These are phyloP conservation scores for Coilia nasus DNA, from an alignment of 2,797 vertebrate genomes.

Conservation along the genomic window DNA sequence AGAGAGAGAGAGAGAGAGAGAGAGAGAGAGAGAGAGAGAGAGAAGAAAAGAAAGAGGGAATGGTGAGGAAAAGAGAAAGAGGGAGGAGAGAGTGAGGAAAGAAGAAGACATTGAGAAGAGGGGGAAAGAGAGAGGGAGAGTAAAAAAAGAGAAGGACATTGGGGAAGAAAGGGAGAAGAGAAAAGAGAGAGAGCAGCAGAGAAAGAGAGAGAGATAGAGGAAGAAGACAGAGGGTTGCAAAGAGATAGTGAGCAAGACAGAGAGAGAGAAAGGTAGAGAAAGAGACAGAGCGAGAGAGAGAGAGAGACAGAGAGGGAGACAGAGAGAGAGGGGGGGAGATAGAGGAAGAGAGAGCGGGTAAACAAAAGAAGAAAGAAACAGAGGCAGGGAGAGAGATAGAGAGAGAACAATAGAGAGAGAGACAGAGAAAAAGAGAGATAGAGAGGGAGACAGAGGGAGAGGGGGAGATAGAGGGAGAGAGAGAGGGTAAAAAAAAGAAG, in stretches of 20 bases:
- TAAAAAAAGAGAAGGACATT: background rate
- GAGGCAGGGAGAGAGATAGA: too few species aligned
- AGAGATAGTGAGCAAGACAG: too few species aligned
- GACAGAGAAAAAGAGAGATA: too few species aligned
- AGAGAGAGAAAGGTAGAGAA: background rate
- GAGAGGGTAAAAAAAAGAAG: too few species aligned
- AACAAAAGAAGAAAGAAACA: too few species aligned
- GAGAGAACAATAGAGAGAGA: too few species aligned
- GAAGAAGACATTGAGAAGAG: background rate
- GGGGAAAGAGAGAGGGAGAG: background rate
- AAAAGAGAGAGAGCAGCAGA: background rate
- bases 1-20: conserved; percentile 35
- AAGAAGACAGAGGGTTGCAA: background rate
- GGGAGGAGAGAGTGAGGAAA: background rate
- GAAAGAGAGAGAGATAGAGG: background rate
- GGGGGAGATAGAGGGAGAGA: too few species aligned
- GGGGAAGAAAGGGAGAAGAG: background rate
- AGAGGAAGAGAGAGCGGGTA: too few species aligned
- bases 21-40: background rate
- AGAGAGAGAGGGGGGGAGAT: background rate
- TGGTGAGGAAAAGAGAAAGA: background rate
- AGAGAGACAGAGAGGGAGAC: too few species aligned
- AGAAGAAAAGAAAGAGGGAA: background rate
- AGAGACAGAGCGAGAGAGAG: background rate
- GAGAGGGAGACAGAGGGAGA: too few species aligned